Conservation (phyloP, 2,888 invertebrate species). For the Acronicta leporina region DNA sequence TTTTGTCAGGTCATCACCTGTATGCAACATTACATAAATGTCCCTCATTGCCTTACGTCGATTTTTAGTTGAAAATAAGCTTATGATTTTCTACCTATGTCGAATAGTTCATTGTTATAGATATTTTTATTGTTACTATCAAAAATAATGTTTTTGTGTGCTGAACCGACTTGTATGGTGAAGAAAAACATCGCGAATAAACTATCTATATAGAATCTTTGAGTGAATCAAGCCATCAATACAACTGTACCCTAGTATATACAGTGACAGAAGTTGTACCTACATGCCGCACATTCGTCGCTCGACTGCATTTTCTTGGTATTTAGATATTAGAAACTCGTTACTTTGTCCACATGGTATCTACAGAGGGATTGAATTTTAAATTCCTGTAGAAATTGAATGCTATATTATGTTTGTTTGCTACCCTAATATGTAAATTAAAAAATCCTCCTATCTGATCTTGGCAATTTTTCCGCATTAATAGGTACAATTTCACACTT, state of each 20-base stretch:
- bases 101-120: constrained; percentile 10
- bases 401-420: no score
- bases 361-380: no score
- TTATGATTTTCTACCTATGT: background rate
- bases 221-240: no score
- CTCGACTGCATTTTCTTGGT: constrained; percentile 18
- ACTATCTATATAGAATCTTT: no score
- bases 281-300: constrained; percentile 2
- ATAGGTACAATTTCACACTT: constrained; percentile 1
- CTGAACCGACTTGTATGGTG: background rate
- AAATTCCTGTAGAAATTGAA: no score
- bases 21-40: constrained; percentile 11
- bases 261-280: constrained; percentile 1
- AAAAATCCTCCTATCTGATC: no score
- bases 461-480: no score
- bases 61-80: constrained; percentile 1
- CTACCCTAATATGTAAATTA: no score
- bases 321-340: constrained; percentile 3
- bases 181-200: background rate
- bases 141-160: constrained; percentile 29
- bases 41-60: constrained; percentile 19
- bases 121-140: constrained; percentile 14
- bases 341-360: no score
- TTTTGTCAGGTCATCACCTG: constrained; percentile 18
- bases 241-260: no score